Base-by-base conservation (phyloP, 2,888 invertebrate species). In the Campoletis raptor region DNA sequence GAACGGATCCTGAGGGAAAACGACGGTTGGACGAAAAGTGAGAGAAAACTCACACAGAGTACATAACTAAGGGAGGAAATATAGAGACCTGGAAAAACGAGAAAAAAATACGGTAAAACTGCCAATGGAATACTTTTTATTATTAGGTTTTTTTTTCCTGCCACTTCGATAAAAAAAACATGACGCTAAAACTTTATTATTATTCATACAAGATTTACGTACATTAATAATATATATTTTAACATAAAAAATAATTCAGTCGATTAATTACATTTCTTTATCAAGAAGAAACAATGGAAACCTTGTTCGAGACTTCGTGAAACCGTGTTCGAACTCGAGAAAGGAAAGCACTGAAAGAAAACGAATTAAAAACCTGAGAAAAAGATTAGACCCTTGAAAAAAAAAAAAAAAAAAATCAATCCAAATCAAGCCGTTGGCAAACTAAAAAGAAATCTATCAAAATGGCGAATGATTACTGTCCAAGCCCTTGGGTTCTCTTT, bases 1-100 rank as follows among this genome's bases (percentile, higher is more conserved):
- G 15, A 66, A 54, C 45, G n/a, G 64, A 81, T 81, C 80, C 72
- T 36, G 24, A 37, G 61, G 80, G 80, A 70, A 79, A 69, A 78
- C 67, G 78, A 61, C 21, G 42, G 24, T 30, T 74, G 57, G 61
- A 24, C 74, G 42, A 48, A 72, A 52, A 64, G 45, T 45, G 64
- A 77, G 64, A 77, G 36, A 48, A 66, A 36, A 42, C 73, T 57
- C 74, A 42, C 4, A 9, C 24, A 74, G 61, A 61, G 42, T 42
- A 61, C 30, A 74, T 40, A 69, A 37, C 61, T 30, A 24, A 30
- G 57, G 42, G n/a, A 9, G 64, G 45, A 30, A 64, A 77, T 8
- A 70, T 24, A 7, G 30, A 18, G 30, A 42, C 2, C 5, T 1
- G 45, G n/a, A n/a, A 36, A 24, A 21, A 7, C 36, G 40, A 24